These are phyloP conservation scores for Drosophila rubida DNA, from an alignment of 2,888 invertebrate species.

Conservation along the genomic window DNA sequence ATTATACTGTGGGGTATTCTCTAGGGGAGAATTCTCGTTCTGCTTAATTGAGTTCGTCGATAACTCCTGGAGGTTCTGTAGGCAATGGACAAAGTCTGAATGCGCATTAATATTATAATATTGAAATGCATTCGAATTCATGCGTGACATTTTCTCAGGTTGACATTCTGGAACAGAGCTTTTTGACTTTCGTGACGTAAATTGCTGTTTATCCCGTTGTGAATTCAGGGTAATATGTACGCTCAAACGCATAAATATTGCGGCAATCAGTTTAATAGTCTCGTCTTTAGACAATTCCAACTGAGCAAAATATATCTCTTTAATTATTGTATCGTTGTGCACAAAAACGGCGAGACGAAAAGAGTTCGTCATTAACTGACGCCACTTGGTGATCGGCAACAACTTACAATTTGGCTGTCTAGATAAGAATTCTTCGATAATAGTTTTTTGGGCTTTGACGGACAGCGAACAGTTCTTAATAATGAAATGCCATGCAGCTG, in stretches of 20 bases:
- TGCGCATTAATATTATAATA: constrained; percentile 30
- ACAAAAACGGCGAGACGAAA: constrained; percentile 55
- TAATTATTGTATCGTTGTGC: constrained; percentile 31
- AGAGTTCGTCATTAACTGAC: constrained; percentile 28
- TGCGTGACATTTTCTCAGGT: background rate
- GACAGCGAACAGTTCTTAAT: constrained; percentile 11
- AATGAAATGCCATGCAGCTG: constrained; percentile 41
- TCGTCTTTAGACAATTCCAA: constrained; percentile 36
- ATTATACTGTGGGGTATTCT: background rate
- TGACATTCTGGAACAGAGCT: background rate
- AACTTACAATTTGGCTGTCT: constrained; percentile 23
- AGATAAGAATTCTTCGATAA: constrained; percentile 28
- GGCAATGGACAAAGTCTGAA: constrained; percentile 35
- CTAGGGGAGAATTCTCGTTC: background rate
- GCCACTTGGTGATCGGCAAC: constrained; percentile 27
- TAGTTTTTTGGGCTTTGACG: constrained; percentile 1
- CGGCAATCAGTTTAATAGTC: constrained; percentile 34
- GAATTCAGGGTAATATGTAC: constrained; percentile 36
- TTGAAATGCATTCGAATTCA: constrained; percentile 37
- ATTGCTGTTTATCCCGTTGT: constrained; percentile 16
- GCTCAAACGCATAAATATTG: constrained; percentile 48
- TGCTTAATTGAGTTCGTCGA: background rate
- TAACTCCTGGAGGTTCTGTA: constrained; percentile 12
- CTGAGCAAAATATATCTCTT: constrained; percentile 24
- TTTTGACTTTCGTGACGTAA: background rate